These are phyloP conservation scores for Accipiter virgatus DNA, from an alignment of 2,113 vertebrate species.

Conservation along the genomic window DNA sequence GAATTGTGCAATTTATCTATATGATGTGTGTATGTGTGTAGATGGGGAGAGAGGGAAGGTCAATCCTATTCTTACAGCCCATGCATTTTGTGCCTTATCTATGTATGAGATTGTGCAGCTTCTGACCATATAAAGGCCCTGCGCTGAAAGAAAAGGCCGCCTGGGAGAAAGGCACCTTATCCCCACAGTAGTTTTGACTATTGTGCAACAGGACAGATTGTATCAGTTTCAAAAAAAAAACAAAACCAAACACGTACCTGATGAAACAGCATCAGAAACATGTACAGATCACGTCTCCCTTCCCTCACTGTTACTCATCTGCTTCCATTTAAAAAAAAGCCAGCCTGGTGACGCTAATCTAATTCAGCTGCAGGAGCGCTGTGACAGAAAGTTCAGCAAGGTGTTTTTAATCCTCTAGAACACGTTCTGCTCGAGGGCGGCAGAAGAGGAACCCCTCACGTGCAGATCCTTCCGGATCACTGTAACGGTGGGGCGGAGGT, in stretches of 20 bases:
- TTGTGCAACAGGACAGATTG: not conserved
- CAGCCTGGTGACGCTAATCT: not conserved
- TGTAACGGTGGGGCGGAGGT: not conserved
- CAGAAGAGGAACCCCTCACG: not conserved
- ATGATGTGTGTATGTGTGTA: not conserved
- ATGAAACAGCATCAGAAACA: not conserved
- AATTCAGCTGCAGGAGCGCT: not conserved
- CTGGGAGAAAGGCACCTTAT: not conserved
- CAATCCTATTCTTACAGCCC: not conserved
- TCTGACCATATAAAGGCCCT: not conserved
- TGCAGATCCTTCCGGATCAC: not conserved
- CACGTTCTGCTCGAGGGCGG: not conserved
- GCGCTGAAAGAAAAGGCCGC: not conserved
- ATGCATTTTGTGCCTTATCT: not conserved
- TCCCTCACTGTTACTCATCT: not conserved
- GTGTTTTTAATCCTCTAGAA: not conserved
- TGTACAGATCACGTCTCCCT: not conserved
- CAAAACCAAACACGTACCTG: not conserved
- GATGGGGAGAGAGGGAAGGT: not conserved
- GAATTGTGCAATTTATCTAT: not conserved
- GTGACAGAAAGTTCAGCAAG: not conserved
- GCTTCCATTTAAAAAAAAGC: not conserved
- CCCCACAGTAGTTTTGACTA: not conserved
- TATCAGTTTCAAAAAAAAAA: not conserved
- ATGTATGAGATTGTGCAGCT: not conserved